These are phyloP conservation scores for Alcis repandata DNA, from an alignment of 2,888 invertebrate genomes.

Conservation along the genomic window DNA sequence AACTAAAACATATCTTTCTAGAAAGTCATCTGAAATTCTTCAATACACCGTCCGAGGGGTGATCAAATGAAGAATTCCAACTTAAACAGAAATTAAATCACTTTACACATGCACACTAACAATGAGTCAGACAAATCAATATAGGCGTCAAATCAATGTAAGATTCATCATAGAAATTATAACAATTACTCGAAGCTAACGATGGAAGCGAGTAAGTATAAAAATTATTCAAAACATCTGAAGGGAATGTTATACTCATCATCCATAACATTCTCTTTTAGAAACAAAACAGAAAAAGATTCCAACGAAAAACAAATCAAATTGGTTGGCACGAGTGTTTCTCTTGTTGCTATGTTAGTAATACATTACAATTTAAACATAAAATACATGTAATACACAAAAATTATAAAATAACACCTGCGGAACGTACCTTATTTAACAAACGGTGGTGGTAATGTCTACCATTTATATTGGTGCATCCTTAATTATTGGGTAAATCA, in stretches of 20 bases:
- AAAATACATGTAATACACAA: constrained; percentile 79
- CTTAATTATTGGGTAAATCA: constrained; percentile 85
- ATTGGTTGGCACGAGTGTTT: constrained; percentile 80
- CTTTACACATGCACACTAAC: constrained; percentile 79
- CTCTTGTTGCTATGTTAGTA: constrained; percentile 68
- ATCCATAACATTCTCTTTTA: constrained; percentile 83
- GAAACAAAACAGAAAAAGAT: constrained; percentile 50
- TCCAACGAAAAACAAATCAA: constrained; percentile 44
- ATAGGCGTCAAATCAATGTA: constrained; percentile 68
- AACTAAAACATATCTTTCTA: constrained; percentile 75
- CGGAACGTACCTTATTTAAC: constrained; percentile 83
- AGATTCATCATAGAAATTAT: constrained; percentile 58
- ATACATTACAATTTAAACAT: constrained; percentile 71
- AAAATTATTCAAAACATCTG: constrained; percentile 33
- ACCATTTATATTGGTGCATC: constrained; percentile 85
- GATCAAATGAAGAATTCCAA: constrained; percentile 63
- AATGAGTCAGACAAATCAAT: constrained; percentile 68
- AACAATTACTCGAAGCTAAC: constrained; percentile 71
- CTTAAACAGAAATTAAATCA: constrained; percentile 62
- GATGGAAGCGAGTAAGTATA: constrained; percentile 74
- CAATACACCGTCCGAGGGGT: constrained; percentile 50
- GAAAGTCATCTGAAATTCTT: constrained; percentile 65
- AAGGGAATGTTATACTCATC: constrained; percentile 64
- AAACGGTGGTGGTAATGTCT: constrained; percentile 83
- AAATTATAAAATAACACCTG: constrained; percentile 77